Conservation (phyloP, 2,113 vertebrate species). For the Chionis minor region DNA sequence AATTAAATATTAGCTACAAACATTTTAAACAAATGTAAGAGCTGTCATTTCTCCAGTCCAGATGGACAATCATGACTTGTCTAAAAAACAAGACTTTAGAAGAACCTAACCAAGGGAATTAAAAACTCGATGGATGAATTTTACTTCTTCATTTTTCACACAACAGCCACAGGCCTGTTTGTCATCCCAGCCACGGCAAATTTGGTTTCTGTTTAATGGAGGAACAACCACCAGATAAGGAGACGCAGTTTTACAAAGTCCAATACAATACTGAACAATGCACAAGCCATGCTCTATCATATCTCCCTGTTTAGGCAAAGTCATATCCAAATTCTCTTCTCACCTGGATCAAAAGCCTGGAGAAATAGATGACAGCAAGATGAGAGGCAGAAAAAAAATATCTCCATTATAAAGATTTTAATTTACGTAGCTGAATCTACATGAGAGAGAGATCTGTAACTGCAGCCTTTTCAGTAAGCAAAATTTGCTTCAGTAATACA, state of each 20-base stretch:
- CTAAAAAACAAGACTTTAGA: neutral
- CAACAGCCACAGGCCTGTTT: neutral
- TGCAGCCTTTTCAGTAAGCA: fast-evolving
- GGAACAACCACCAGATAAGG: neutral
- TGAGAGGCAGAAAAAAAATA: neutral
- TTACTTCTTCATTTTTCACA: neutral
- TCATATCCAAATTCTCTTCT: neutral
- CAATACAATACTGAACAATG: neutral
- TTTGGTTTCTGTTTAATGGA: neutral
- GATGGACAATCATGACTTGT: neutral
- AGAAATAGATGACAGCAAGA: neutral
- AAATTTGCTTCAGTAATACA: neutral
- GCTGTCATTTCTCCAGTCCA: neutral
- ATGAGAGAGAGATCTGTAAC: neutral
- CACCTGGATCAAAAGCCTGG: neutral
- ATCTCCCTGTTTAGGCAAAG: neutral
- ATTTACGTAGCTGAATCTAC: neutral
- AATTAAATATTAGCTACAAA: neutral
- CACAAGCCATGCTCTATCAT: neutral
- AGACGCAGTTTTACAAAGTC: neutral
- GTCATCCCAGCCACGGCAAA: neutral
- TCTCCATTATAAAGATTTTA: neutral
- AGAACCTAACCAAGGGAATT: neutral
- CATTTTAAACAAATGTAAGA: neutral
- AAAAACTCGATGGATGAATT: neutral